These are phyloP conservation scores for Phodopus roborovskii DNA, from an alignment of 2,113 vertebrate genomes.

Conservation along the genomic window DNA sequence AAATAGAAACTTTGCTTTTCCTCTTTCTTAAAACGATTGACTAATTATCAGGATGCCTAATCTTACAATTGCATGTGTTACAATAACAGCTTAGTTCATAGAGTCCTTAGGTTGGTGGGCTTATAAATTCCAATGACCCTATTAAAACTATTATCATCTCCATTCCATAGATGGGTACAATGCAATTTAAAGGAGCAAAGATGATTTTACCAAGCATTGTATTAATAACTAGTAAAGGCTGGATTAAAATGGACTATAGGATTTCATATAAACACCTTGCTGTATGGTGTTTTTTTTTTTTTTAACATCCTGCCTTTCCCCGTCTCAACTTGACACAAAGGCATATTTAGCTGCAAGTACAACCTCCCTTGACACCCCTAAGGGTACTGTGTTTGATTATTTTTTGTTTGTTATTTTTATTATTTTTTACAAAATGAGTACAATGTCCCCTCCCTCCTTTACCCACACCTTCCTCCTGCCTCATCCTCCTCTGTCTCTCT, in stretches of 20 bases:
- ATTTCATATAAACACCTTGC: constrained; percentile 19
- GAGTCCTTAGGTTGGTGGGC: neutral
- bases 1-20: neutral
- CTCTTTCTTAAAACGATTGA: neutral
- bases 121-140: neutral
- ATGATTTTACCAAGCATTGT: neutral
- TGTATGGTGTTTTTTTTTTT: too few species aligned
- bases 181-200: neutral
- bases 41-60: neutral
- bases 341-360: neutral
- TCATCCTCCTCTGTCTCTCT: too few species aligned
- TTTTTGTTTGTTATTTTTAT: too few species aligned
- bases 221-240: neutral
- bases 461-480: too few species aligned
- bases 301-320: neutral
- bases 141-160: neutral
- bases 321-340: neutral
- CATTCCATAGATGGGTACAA: constrained; percentile 56
- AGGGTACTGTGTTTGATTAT: neutral
- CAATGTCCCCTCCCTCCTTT: too few species aligned
- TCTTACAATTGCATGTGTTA: neutral
- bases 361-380: neutral
- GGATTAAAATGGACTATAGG: neutral
- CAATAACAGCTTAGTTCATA: neutral
- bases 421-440: too few species aligned